A percentile compares a stretch with the other conserved stretches of the same genome.
These are phyloP conservation scores for Rhabdomys pumilio DNA, from an alignment of 2,797 vertebrate species.

Conservation along the genomic window DNA sequence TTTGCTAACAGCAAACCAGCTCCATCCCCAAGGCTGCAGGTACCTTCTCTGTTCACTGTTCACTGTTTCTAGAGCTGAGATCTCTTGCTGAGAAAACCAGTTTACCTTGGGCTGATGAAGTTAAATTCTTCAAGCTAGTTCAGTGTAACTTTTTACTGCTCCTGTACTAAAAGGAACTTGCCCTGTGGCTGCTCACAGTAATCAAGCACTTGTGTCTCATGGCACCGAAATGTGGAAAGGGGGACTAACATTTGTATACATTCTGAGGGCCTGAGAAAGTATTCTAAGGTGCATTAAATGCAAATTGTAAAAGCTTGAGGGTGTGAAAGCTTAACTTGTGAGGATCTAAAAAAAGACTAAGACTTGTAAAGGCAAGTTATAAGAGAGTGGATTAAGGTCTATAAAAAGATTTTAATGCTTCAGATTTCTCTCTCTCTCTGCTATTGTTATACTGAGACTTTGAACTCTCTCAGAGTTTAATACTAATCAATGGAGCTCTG, in stretches of 20 bases:
- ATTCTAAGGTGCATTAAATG: background rate
- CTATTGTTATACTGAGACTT: background rate
- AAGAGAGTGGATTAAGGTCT: background rate
- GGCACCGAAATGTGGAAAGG: background rate
- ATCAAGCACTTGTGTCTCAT: background rate
- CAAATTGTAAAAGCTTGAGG: background rate
- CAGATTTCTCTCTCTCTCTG: too few species aligned
- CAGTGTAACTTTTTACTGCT: background rate
- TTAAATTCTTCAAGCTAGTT: background rate
- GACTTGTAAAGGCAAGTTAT: background rate
- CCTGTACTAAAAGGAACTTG: too few species aligned
- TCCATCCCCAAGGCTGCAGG: background rate
- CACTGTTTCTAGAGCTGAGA: background rate
- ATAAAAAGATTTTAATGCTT: too few species aligned
- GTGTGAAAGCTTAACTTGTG: background rate
- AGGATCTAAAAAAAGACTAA: too few species aligned
- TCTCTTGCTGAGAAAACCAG: background rate
- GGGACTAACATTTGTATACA: background rate
- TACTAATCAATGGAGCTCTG: too few species aligned
- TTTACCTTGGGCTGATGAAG: background rate
- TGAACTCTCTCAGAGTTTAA: fast-evolving
- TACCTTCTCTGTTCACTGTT: background rate
- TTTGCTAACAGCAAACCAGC: background rate
- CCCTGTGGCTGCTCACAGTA: background rate
- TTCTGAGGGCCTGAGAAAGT: background rate